These are phyloP conservation scores for Didymodactylos carnosus DNA, from an alignment of 2,888 invertebrate species.

Conservation along the genomic window DNA sequence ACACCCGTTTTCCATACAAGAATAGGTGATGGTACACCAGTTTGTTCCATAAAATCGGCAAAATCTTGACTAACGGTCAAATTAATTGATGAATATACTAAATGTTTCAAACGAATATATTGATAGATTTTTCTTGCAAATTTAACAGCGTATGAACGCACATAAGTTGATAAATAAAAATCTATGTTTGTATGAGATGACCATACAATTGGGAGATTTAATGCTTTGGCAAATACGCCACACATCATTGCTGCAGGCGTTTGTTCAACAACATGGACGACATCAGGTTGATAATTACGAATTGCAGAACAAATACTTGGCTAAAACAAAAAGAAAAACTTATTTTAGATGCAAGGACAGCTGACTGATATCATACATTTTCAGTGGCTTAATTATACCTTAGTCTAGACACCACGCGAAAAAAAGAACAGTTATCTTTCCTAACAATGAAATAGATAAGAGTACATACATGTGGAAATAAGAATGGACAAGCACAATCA, in stretches of 20 bases:
- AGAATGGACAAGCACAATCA: slow-evolving; percentile 11
- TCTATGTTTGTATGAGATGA: slow-evolving; percentile 12
- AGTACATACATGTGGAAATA: slow-evolving; percentile 7
- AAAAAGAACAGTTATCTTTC: no score
- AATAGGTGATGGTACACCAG: neutral
- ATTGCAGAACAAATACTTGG: neutral
- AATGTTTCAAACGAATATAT: neutral
- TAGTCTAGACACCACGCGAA: no score
- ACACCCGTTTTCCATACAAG: slow-evolving; percentile 15
- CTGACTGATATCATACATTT: no score
- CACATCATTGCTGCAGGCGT: slow-evolving; percentile 6
- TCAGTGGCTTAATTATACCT: no score
- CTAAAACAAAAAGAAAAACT: neutral
- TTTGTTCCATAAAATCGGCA: neutral
- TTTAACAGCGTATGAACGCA: neutral
- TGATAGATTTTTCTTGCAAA: slow-evolving; percentile 1
- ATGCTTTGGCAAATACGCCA: neutral
- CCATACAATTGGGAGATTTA: slow-evolving; percentile 13
- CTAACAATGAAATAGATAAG: no score
- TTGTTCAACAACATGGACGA: slow-evolving; percentile 12
- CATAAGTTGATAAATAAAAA: slow-evolving; percentile 8
- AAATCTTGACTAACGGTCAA: slow-evolving; percentile 13
- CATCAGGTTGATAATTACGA: slow-evolving; percentile 7
- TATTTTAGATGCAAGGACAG: no score
- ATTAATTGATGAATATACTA: slow-evolving; percentile 1